Conservation (phyloP, 2,888 invertebrate species). For the Pollenia angustigena region DNA sequence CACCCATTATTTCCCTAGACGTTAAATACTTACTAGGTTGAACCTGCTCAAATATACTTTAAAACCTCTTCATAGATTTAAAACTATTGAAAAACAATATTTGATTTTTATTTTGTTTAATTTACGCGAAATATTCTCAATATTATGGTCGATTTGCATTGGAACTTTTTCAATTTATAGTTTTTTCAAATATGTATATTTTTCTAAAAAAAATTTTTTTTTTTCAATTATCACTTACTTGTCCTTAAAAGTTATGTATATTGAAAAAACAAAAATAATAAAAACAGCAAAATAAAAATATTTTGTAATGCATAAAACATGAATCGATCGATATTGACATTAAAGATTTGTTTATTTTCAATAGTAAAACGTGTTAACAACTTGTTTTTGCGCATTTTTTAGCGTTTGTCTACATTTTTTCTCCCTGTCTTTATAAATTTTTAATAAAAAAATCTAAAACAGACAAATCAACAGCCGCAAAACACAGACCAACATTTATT, state of each 20-base stretch:
- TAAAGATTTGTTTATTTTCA: slow-evolving; percentile 60
- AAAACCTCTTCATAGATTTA: too few relatives aligned
- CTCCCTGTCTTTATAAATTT: slow-evolving; percentile 4
- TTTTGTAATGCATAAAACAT: slow-evolving; percentile 71
- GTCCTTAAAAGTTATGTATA: slow-evolving; percentile 4
- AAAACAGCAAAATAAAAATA: slow-evolving; percentile 20
- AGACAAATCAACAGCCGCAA: slow-evolving; percentile 31
- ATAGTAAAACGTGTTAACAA: slow-evolving; percentile 70
- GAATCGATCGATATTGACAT: slow-evolving; percentile 67
- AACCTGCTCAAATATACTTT: too few relatives aligned
- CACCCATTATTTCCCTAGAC: too few relatives aligned
- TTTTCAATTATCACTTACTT: slow-evolving; percentile 3
- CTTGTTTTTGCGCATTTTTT: slow-evolving; percentile 53
- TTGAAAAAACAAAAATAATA: slow-evolving; percentile 4
- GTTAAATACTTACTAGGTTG: too few relatives aligned
- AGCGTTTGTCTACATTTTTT: slow-evolving; percentile 31
- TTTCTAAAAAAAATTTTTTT: neutral
- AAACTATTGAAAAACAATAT: too few relatives aligned
- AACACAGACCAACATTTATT: slow-evolving; percentile 9
- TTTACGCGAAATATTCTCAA: too few relatives aligned
- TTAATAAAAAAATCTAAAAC: slow-evolving; percentile 11
- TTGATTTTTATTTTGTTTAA: too few relatives aligned
- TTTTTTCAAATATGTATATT: slow-evolving; percentile 13
- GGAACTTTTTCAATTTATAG: slow-evolving; percentile 51
- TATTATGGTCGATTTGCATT: neutral